These are phyloP conservation scores for Helleia helle DNA, from an alignment of 2,888 invertebrate species.

Conservation along the genomic window DNA sequence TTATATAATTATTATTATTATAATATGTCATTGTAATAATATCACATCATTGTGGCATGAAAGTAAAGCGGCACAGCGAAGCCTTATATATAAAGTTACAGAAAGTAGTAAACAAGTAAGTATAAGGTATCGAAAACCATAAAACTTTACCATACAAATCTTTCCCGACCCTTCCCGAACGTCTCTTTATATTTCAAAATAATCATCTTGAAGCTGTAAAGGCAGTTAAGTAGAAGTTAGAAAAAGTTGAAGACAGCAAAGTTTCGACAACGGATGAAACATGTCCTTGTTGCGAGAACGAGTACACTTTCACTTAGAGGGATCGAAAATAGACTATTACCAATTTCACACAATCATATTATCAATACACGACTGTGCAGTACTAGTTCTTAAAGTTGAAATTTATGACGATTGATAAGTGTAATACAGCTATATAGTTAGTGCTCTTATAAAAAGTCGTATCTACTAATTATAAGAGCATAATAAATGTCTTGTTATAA, in stretches of 20 bases:
- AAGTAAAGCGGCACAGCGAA: not conserved
- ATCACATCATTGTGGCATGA: not conserved
- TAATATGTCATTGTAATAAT: too few relatives aligned
- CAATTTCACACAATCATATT: too few relatives aligned
- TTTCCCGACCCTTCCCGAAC: constrained; percentile 23
- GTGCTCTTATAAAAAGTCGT: too few relatives aligned
- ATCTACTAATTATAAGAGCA: too few relatives aligned
- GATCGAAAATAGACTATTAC: too few relatives aligned
- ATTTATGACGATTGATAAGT: too few relatives aligned
- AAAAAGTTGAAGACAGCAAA: constrained; percentile 20
- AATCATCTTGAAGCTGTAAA: constrained; percentile 23
- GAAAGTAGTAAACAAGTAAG: constrained; percentile 1
- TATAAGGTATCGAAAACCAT: constrained; percentile 39
- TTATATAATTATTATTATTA: too few relatives aligned
- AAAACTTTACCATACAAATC: constrained; percentile 33
- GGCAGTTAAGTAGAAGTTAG: constrained; percentile 19
- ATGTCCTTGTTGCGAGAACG: constrained; percentile 12
- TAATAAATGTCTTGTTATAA: too few relatives aligned
- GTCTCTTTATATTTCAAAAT: constrained; percentile 26
- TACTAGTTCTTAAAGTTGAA: too few relatives aligned
- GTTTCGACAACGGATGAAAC: constrained; percentile 17
- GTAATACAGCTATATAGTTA: too few relatives aligned
- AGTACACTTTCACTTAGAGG: not conserved
- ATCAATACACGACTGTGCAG: too few relatives aligned
- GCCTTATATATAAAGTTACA: not conserved